Evolutionary conservation across 2,113 vertebrate genomes (phyloP), one percentile per base, ranked within the genome.

Genomic region (Microcebus jonahi): DNA sequence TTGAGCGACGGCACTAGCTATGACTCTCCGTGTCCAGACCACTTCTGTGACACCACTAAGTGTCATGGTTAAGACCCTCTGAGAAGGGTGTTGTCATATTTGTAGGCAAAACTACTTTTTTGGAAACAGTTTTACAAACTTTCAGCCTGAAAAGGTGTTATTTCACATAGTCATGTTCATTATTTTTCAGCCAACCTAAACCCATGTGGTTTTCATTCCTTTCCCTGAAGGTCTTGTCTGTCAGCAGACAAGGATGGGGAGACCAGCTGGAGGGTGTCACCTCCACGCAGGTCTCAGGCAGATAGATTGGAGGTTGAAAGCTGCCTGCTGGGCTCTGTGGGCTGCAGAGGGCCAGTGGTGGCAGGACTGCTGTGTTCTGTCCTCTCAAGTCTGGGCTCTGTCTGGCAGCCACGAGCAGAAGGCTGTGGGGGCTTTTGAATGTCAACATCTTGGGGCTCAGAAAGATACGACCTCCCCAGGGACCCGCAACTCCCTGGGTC

Each of bases 261-360:
- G 15, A 6, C n/a, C 18, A 18, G 2, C 18, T 34, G 73, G 57
- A 39, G 55, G 8, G 14, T 20, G 29, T 27, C 76, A 10, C 25
- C 34, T 25, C 50, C 42, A n/a, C 7, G 11, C 1, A 36, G 67
- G 81, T 48, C 11, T 17, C 77, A 20, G 55, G 6, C 68, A 63
- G 63, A 36, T 14, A 53, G 61, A 70, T 17, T 8, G 90, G 76
- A 80, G 23, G 42, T 55, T 23, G 29, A 36, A 63, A 39, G 4
- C 67, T 10, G 8, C 23, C 45, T 0, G 0, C 5, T 17, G 1
- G 53, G 34, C 53, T 50, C 53, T 14, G 5, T 5, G 1, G 55
- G 75, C 48, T 17, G n/a, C 6, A 0, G 80, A 68, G 21, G 27
- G 42, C 8, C 3, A 4, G 3, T n/a, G n/a, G 42, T 1, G 2